phyloP scores from a whole-genome alignment of 2,888 invertebrate species.

The Caenorhabditis virilis region DNA sequence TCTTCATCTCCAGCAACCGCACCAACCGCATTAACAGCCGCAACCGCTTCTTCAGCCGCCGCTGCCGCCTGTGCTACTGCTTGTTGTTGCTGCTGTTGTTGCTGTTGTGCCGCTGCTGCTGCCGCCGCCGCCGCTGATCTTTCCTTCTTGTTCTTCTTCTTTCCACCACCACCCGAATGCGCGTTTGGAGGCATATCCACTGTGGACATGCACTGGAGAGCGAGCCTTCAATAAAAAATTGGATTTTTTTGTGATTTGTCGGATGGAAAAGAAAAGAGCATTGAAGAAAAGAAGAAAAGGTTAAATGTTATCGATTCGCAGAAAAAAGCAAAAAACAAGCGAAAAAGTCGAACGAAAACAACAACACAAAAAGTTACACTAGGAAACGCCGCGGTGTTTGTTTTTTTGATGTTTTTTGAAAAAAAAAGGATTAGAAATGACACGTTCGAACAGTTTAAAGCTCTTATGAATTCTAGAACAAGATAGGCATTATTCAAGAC shows the following conservation, averaged over 20 bases:
- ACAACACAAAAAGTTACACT: background rate
- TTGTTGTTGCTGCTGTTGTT: no score
- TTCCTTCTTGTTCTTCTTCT: slow-evolving; percentile 43
- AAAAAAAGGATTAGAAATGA: no score
- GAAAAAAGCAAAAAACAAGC: background rate
- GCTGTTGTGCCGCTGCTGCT: background rate
- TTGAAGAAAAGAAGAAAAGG: background rate
- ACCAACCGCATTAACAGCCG: background rate
- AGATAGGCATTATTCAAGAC: no score
- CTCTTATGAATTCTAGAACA: no score
- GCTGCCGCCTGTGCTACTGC: no score
- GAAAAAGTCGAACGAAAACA: background rate
- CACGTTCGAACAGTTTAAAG: no score
- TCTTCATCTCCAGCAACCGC: background rate
- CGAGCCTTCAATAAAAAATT: background rate
- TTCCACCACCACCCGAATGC: slow-evolving; percentile 20
- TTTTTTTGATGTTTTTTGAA: no score
- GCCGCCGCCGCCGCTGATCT: slow-evolving; percentile 1
- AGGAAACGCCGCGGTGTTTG: no score
- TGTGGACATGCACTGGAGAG: slow-evolving; percentile 11
- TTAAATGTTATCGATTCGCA: background rate
- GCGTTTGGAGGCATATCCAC: slow-evolving; percentile 44
- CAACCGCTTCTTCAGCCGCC: background rate
- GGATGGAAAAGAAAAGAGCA: background rate
- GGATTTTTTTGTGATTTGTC: background rate